Base-by-base conservation (phyloP, 2,888 invertebrate species). In the Coecobrya sp. region DNA sequence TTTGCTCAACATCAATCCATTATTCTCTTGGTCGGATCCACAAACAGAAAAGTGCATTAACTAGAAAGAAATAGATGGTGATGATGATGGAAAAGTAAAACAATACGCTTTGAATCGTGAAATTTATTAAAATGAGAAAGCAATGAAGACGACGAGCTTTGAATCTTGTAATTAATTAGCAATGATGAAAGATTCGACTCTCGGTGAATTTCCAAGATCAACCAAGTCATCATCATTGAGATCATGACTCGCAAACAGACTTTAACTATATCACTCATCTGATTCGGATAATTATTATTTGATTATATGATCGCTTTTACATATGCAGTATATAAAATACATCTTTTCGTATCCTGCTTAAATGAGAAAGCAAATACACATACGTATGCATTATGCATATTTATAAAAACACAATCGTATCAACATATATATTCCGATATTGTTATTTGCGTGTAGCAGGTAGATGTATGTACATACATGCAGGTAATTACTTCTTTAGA, bases 71-170 rank as follows among this genome's bases (percentile, higher is more conserved):
- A 65, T 65, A 10, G 42, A 73, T 16, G 13, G 13, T 70, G 30
- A 36, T 19, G 62, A 30, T 52, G 55, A 86, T 49, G 49, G 25
- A 68, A 68, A 49, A 68, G 25, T 16, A 42, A 85, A 42, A 68
- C 36, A 42, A 68, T 68, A n/a, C 27, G 5, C 70, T 52, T 36
- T 70, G 85, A 68, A 68, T 86, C 85, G 85, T 68, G 85, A 86
- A 86, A 86, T 86, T 86, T 86, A 86, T 86, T 86, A 86, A 70
- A 86, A 86, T 86, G 85, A 86, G 85, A 70, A 86, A 70, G 70
- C 68, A 36, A 76, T 49, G 76, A 25, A 76, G 76, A 86, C 68
- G 68, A 49, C 27, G 65, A 86, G 85, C 42, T 42, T 42, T 70
- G 85, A 52, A 68, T 70, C 70, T 49, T 68, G 85, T 68, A 86